Evolutionary conservation across 2,797 vertebrate genomes (phyloP).

Genomic region (Arrhamphus sclerolepis): DNA sequence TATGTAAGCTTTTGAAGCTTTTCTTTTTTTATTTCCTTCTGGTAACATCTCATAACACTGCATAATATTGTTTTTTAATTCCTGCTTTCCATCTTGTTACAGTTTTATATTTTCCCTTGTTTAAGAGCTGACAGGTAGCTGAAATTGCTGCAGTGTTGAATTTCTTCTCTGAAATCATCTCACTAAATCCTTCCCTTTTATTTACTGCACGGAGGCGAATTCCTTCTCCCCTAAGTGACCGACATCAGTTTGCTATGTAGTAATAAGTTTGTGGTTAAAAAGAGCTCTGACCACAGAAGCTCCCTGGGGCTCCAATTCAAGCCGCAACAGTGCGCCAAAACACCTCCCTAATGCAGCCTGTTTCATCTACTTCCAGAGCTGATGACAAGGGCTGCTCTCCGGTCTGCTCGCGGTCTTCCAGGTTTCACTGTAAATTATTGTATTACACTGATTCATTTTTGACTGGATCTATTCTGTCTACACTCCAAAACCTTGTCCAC

Average conservation of each 20-base stretch:
- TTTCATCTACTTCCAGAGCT: neutral
- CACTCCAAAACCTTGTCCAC: constrained; percentile 22
- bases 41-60: too few relatives aligned
- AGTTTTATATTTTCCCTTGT: too few relatives aligned
- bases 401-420: neutral
- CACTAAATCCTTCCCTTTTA: constrained; percentile 3
- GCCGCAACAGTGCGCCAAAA: constrained; percentile 26
- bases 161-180: neutral
- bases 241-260: constrained; percentile 42
- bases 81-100: neutral
- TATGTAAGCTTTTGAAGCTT: too few relatives aligned
- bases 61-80: too few relatives aligned
- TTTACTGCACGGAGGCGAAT: constrained; percentile 4
- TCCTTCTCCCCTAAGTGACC: neutral
- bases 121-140: too few relatives aligned
- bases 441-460: constrained; percentile 2
- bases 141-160: too few relatives aligned
- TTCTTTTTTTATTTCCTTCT: too few relatives aligned
- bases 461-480: neutral
- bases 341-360: constrained; percentile 1
- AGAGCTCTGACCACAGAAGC: constrained; percentile 37
- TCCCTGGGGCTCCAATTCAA: constrained; percentile 13
- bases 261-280: constrained; percentile 1
- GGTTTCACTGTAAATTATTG: constrained; percentile 7
- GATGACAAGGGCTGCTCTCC: neutral